phyloP scores from a whole-genome alignment of 1,140 invertebrate genomes.

The Augochlora pura region DNA sequence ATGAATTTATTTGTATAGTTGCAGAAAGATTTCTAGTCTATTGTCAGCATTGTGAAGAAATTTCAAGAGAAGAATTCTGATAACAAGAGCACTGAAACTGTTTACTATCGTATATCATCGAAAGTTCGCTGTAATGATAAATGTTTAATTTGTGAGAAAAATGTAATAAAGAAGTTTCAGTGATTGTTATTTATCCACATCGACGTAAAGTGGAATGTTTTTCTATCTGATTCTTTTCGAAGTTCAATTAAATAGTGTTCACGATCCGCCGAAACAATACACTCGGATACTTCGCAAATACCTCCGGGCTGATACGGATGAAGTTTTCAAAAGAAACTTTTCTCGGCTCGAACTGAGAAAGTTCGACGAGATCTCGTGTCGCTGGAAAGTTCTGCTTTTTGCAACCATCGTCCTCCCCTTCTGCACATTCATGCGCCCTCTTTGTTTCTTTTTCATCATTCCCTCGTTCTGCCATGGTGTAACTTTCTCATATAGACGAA shows the following conservation, averaged over 20 bases:
- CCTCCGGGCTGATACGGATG: background rate
- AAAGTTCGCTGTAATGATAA: no score
- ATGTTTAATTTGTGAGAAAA: background rate
- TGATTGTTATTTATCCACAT: background rate
- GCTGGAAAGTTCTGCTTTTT: conserved; percentile 20
- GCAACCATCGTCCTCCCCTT: background rate
- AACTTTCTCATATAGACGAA: conserved; percentile 14
- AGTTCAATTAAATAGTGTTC: conserved; percentile 23
- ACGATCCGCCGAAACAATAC: conserved; percentile 17
- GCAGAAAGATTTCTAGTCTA: no score
- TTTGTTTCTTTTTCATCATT: background rate
- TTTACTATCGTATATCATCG: no score
- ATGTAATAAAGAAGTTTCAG: background rate
- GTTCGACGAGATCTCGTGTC: conserved; percentile 34
- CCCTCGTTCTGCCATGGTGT: background rate
- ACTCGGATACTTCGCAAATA: conserved; percentile 10
- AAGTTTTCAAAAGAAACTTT: conserved; percentile 25
- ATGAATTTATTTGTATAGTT: no score
- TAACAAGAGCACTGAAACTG: no score
- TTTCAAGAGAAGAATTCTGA: no score
- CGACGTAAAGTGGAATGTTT: background rate
- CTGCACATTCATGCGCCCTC: background rate
- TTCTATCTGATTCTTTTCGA: background rate
- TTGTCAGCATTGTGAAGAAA: no score
- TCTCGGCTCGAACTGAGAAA: background rate